These are phyloP conservation scores for Oceanodroma leucorhoa DNA, from an alignment of 2,797 vertebrate genomes.

Conservation along the genomic window DNA sequence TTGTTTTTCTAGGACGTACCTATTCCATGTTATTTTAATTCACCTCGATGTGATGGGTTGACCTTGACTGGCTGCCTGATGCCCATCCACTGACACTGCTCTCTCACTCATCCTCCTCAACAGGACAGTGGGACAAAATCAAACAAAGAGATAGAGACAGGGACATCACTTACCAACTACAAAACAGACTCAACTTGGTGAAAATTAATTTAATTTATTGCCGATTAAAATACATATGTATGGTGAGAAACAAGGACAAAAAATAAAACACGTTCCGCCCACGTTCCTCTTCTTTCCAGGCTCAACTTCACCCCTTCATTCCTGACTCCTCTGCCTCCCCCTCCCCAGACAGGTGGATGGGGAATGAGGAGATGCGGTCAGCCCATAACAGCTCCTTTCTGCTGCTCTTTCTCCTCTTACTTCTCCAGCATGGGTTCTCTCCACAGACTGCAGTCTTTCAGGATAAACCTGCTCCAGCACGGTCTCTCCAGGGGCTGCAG, in stretches of 20 bases:
- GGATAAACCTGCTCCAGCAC: neutral
- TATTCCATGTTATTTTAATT: neutral
- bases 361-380: neutral
- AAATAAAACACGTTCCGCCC: rapidly evolving
- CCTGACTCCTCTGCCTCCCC: neutral
- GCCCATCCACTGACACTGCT: neutral
- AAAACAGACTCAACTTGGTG: neutral
- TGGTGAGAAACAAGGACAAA: neutral
- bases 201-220: neutral
- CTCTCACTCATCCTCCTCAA: neutral
- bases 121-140: neutral
- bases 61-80: neutral
- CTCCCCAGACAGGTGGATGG: rapidly evolving
- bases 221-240: neutral
- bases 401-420: neutral
- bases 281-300: neutral
- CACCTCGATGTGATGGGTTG: rapidly evolving
- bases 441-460: neutral
- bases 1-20: neutral
- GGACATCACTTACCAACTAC: neutral
- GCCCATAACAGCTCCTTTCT: neutral
- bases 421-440: neutral
- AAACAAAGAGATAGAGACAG: neutral
- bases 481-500: neutral
- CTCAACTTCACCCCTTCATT: neutral